Conservation (phyloP, 2,113 vertebrate species). For the Eira barbara region DNA sequence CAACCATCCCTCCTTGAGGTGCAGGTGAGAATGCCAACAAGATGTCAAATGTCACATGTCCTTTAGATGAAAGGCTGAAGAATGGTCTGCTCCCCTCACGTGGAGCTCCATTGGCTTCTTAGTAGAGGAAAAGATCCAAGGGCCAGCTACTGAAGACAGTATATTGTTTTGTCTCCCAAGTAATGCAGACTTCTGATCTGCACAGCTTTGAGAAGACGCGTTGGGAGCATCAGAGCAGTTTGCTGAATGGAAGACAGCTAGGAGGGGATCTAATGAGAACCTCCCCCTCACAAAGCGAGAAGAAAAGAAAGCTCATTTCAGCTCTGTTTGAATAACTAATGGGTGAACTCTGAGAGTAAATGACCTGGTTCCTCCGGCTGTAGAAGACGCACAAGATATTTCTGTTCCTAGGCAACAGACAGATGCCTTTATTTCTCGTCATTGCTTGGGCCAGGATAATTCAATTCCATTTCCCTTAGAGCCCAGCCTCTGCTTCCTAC, state of each 20-base stretch:
- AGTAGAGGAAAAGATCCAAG: neutral
- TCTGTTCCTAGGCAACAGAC: conserved; percentile 71
- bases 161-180: neutral
- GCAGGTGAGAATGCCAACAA: neutral
- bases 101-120: neutral
- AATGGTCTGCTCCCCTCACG: neutral
- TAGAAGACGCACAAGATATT: conserved; percentile 2
- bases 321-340: conserved; percentile 33
- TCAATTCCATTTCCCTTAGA: conserved; percentile 35
- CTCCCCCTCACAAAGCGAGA: neutral
- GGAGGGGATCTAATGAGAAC: neutral
- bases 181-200: neutral
- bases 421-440: conserved; percentile 38
- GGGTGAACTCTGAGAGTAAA: conserved; percentile 47
- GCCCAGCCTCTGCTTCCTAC: neutral
- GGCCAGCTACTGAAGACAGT: neutral
- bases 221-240: neutral
- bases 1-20: neutral
- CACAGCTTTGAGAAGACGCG: neutral
- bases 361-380: conserved; percentile 48
- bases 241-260: conserved; percentile 1
- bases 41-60: neutral
- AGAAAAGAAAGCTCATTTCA: neutral
- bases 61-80: neutral
- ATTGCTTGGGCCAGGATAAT: neutral